These are phyloP conservation scores for Saguinus imperator DNA, from an alignment of 2,113 vertebrate species.

Conservation along the genomic window DNA sequence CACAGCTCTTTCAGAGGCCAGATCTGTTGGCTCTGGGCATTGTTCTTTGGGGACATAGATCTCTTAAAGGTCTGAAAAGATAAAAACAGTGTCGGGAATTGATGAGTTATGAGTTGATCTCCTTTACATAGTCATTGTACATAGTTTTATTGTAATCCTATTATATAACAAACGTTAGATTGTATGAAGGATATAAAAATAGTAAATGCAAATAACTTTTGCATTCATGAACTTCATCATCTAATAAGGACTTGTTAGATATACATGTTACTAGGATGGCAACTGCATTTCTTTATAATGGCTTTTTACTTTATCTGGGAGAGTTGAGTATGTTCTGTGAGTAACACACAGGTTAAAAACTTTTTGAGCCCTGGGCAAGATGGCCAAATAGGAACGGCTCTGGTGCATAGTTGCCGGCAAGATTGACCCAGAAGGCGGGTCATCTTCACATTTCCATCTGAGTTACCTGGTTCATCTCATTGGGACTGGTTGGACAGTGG, in stretches of 20 bases:
- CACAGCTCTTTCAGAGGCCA: not conserved
- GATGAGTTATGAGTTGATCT: not conserved
- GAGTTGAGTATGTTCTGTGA: not conserved
- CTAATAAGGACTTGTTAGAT: not conserved
- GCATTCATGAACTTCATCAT: not conserved
- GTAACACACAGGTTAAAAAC: not conserved
- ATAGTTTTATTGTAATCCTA: not conserved
- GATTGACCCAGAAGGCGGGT: too few relatives aligned
- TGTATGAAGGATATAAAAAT: not conserved
- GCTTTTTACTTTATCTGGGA: not conserved
- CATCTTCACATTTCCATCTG: too few relatives aligned
- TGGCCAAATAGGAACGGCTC: too few relatives aligned
- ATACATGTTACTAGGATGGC: not conserved
- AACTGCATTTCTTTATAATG: not conserved
- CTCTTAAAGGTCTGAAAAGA: not conserved
- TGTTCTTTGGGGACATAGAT: not conserved
- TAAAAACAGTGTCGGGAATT: not conserved
- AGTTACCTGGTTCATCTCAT: too few relatives aligned
- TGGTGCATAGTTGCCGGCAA: too few relatives aligned
- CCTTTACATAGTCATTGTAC: not conserved
- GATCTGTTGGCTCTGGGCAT: not conserved
- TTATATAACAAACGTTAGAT: not conserved
- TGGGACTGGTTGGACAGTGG: too few relatives aligned
- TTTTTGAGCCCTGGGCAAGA: not conserved
- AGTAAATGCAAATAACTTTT: not conserved